Percentiles rank a stretch among this genome's conserved stretches.
Conservation (phyloP, 2,113 vertebrate species). For the Psammodynastes pulverulentus region DNA sequence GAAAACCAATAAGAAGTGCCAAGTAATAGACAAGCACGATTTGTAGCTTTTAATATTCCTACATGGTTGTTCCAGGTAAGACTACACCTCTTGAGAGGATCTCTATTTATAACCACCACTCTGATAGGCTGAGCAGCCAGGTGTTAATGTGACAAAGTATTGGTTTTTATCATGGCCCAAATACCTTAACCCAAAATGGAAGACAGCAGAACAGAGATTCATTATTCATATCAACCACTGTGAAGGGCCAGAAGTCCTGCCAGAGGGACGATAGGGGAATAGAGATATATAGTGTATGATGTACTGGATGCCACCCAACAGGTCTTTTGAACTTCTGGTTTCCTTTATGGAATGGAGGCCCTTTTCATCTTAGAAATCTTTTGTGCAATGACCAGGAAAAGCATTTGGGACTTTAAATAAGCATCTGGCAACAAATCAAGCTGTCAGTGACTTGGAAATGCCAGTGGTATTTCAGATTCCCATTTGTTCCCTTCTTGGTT, state of each 20-base stretch:
- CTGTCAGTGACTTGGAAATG: slow-evolving; percentile 43
- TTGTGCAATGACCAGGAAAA: neutral
- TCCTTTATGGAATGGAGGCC: slow-evolving; percentile 7
- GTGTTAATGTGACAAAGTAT: slow-evolving; percentile 67
- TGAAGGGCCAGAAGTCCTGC: neutral
- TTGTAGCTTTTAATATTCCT: neutral
- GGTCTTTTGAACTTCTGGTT: neutral
- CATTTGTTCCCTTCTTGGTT: slow-evolving; percentile 36
- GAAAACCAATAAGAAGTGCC: neutral
- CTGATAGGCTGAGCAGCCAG: slow-evolving; percentile 23
- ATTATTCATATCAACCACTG: slow-evolving; percentile 40
- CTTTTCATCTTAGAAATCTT: slow-evolving; percentile 6
- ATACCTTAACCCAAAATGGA: slow-evolving; percentile 54
- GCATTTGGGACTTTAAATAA: slow-evolving; percentile 30
- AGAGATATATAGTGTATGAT: fast-evolving
- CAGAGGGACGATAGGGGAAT: neutral
- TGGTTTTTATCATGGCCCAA: slow-evolving; percentile 57
- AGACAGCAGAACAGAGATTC: slow-evolving; percentile 44
- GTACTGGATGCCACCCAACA: neutral
- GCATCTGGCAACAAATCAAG: slow-evolving; percentile 9
- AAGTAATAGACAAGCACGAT: neutral
- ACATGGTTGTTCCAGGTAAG: slow-evolving; percentile 48
- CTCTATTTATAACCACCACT: slow-evolving; percentile 53
- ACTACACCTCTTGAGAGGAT: slow-evolving; percentile 52
- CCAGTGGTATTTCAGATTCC: slow-evolving; percentile 25